Base-by-base conservation (phyloP, 1,140 invertebrate genomes). In the Zaprionus ornatus region DNA sequence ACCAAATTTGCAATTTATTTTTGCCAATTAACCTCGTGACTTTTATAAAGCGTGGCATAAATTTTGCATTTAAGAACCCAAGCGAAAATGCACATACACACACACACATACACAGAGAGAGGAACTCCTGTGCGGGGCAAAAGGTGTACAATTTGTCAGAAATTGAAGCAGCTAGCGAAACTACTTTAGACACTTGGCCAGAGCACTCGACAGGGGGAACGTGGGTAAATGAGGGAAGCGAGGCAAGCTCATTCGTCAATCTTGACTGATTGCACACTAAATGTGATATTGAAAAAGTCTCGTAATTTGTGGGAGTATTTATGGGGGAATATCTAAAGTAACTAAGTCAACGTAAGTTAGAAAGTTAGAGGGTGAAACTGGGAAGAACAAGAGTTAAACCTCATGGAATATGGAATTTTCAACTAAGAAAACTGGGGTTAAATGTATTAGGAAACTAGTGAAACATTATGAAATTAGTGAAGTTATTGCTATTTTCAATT, bases 1-100 rank as follows among this genome's bases (percentile, higher is more conserved):
- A 75, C 63, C 72, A 85, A 90, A 83, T 83, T 91, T 91, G 83
- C 87, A 91, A 91, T 91, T 91, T 91, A 91, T 91, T 84, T 87
- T 87, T 90, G 66, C 87, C 87, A 91, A 91, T 91, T 91, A 91
- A 90, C 87, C 87, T 87, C 87, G 75, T 91, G 87, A 91, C 87
- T 91, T 85, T 90, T 87, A 91, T 87, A 91, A 83, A 81, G 79
- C 87, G 66, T 87, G 76, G 87, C 87, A 91, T 91, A 87, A 91
- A 91, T 91, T 91, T 91, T 79, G 59, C 66, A 91, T 74, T 82
- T 80, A 71, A 74, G 70, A 69, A 60, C 70, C 55, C 29, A 42
- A 45, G 42, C 71, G 54, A 77, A 61, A 62, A 54, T 42, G 48
- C 56, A 19, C 17, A 48, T 3, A 45, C 42, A 45, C 17, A 45